A percentile compares a stretch with the other conserved stretches of the same genome.
phyloP scores from a whole-genome alignment of 2,797 vertebrate genomes.

The Hydrocynus forskahlii region DNA sequence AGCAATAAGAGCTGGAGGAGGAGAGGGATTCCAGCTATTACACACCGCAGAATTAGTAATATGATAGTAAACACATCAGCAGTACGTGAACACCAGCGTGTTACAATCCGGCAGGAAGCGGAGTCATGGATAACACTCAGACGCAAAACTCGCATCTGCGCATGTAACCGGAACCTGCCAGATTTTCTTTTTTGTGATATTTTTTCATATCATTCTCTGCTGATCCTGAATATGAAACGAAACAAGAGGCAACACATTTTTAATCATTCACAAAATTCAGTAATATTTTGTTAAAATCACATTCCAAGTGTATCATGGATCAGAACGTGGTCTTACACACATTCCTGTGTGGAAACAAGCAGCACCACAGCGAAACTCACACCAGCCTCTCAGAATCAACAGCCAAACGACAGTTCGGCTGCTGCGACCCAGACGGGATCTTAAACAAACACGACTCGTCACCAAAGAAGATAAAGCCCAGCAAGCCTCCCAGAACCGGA shows the following conservation, averaged over 20 bases:
- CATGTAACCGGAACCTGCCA: no score
- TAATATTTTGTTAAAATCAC: no score
- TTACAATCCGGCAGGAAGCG: conserved; percentile 52
- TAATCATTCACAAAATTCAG: no score
- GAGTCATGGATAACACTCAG: no score
- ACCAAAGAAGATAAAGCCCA: conserved; percentile 21
- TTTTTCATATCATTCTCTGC: no score
- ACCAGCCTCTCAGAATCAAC: conserved; percentile 23
- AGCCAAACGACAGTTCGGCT: conserved; percentile 3
- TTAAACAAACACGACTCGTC: conserved; percentile 23
- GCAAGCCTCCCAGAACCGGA: background rate
- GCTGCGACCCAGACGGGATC: background rate
- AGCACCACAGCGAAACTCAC: conserved; percentile 19
- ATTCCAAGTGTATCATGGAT: no score
- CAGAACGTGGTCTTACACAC: no score
- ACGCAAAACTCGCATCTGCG: no score
- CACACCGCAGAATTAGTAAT: conserved; percentile 58
- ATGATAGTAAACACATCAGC: conserved; percentile 57
- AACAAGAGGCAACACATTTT: no score
- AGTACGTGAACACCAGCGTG: conserved; percentile 39
- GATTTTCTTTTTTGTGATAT: no score
- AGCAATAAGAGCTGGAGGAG: background rate
- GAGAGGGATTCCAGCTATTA: conserved; percentile 62
- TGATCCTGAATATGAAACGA: no score
- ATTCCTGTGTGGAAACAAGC: conserved; percentile 33